Evolutionary conservation across 53 echinoderm and acorn worm genomes (phyloP).

Genomic region (Astropecten irregularis): DNA sequence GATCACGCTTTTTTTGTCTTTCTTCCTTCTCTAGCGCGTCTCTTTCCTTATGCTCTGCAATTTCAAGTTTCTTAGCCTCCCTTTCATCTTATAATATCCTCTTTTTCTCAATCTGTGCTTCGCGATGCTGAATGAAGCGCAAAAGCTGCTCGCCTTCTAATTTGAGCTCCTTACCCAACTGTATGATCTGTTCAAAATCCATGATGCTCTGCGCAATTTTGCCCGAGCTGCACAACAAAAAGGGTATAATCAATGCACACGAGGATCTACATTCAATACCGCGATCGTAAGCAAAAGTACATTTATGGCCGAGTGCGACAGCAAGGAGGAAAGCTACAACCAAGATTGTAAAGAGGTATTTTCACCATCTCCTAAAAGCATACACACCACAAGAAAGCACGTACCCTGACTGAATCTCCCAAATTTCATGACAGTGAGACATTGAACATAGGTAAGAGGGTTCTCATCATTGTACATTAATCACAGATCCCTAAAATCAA

Average conservation of each 20-base stretch:
- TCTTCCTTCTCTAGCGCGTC: constrained; percentile 35
- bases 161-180: constrained; percentile 8
- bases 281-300: neutral
- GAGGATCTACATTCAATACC: neutral
- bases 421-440: neutral
- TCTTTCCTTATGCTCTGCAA: neutral
- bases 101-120: neutral
- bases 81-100: neutral
- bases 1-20: constrained; percentile 36
- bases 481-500: neutral
- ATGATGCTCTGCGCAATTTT: neutral
- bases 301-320: neutral
- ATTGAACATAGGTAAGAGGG: neutral
- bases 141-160: constrained; percentile 27
- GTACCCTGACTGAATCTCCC: neutral
- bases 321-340: neutral
- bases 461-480: neutral
- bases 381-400: neutral
- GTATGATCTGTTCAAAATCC: constrained; percentile 35
- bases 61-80: neutral
- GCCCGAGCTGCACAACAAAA: neutral
- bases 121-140: neutral
- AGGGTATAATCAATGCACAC: neutral
- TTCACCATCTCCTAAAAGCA: neutral
- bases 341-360: neutral